Evolutionary conservation across 2,797 vertebrate species (phyloP).

Genomic region (Morelia viridis): DNA sequence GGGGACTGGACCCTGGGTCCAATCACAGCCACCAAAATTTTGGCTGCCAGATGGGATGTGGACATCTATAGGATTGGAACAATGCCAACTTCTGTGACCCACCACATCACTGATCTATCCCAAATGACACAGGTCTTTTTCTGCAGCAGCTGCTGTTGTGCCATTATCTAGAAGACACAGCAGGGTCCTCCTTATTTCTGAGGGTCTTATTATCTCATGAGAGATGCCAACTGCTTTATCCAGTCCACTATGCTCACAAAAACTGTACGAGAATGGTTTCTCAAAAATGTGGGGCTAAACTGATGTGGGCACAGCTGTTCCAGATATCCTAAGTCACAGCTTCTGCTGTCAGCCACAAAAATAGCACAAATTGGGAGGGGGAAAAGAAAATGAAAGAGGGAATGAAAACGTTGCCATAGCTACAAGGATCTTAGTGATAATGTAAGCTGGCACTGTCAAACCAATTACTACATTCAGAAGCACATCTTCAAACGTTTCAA

Average conservation of each 20-base stretch:
- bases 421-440: neutral
- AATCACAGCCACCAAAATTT: neutral
- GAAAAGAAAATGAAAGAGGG: neutral
- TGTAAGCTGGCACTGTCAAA: neutral
- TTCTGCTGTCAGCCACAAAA: neutral
- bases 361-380: neutral
- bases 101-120: too few relatives aligned
- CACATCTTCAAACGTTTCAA: neutral
- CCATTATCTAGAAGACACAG: neutral
- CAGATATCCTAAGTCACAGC: neutral
- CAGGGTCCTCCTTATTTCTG: neutral
- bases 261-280: neutral
- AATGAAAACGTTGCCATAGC: slow-evolving; percentile 10
- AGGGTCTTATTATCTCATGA: neutral
- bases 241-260: too few relatives aligned
- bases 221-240: too few relatives aligned
- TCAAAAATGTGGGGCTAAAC: neutral
- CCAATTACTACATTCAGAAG: neutral
- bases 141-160: neutral
- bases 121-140: neutral
- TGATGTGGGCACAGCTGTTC: neutral
- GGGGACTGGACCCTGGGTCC: too few relatives aligned
- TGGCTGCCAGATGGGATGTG: neutral
- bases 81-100: neutral
- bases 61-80: neutral